phyloP scores from a whole-genome alignment of 2,888 invertebrate species.

The Serripes groenlandicus region DNA sequence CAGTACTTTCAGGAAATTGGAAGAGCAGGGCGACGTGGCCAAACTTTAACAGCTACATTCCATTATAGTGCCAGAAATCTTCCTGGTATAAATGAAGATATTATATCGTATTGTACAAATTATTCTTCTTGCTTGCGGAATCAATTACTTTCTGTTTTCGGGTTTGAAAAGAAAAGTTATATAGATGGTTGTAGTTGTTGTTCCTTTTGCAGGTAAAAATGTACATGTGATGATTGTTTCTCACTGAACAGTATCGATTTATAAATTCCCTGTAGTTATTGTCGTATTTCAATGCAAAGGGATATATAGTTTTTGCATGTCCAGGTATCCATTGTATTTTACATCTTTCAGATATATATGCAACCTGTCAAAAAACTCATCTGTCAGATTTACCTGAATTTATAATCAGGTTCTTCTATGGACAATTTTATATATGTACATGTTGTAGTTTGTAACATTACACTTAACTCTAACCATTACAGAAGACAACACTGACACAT shows the following conservation, averaged over 20 bases:
- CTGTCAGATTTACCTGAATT: too few species aligned
- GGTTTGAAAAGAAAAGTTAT: slow-evolving; percentile 30
- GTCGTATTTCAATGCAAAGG: too few species aligned
- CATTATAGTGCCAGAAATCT: slow-evolving; percentile 46
- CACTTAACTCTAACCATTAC: too few species aligned
- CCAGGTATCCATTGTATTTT: too few species aligned
- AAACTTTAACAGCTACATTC: slow-evolving; percentile 35
- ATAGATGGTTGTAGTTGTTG: slow-evolving; percentile 41
- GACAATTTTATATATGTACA: too few species aligned
- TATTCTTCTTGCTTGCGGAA: slow-evolving; percentile 33
- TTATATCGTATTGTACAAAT: slow-evolving; percentile 50
- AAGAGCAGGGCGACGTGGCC: slow-evolving; percentile 46
- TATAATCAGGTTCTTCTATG: too few species aligned
- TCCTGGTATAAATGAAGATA: slow-evolving; percentile 55
- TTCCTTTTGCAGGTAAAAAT: slow-evolving; percentile 34
- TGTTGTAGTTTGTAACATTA: too few species aligned
- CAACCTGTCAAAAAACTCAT: too few species aligned
- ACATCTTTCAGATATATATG: too few species aligned
- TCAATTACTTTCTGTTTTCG: slow-evolving; percentile 29
- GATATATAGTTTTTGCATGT: too few species aligned
- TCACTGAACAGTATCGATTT: background rate
- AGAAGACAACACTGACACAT: too few species aligned
- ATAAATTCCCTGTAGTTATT: too few species aligned
- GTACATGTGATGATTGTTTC: slow-evolving; percentile 31
- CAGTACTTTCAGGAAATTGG: slow-evolving; percentile 61